Evolutionary conservation across 1,140 invertebrate genomes (phyloP), one percentile per base, ranked within the genome.

Genomic region (Spodoptera frugiperda): DNA sequence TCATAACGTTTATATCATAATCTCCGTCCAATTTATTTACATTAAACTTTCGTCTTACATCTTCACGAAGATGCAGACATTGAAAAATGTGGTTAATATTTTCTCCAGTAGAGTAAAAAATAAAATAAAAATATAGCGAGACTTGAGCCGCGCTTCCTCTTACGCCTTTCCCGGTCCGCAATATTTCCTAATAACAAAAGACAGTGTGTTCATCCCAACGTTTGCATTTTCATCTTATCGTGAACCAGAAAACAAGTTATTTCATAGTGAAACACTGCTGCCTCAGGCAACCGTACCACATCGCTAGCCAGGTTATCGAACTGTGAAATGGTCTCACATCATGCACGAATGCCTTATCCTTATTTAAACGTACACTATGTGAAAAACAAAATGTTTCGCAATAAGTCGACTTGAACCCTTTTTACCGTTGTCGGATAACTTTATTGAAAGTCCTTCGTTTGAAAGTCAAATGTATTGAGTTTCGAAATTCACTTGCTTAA

Each of bases 391-490:
- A 51, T 51, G 14, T 51, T 30, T 51, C 14, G 48, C 48, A 51
- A 53, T 68, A 68, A n/a, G 25, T 68, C n/a, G 30, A 65, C 48
- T 68, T 33, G 10, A 51, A 51, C 21, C 65, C 19, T 61, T 61
- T 61, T 61, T 44, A 61, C 57, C 33, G 57, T 61, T 61, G 61
- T 65, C 19, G 46, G 39, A 49, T 49, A 65, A 65, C 10, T 65
- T 65, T 46, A 65, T 21, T 39, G 61, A 65, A 63, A 63, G 33
- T 46, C 9, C 59, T 63, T 63, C 59, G 59, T 63, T 63, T 63
- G n/a, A 63, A 65, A 65, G 57, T 61, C 61, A 65, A 65, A 65
- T 65, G 61, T 65, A 65, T 65, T 44, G 61, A 48, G 61, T 65
- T 65, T 48, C 61, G 19, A 65, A 65, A 49, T 21, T 25, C 19